Evolutionary conservation across 53 echinoderm and acorn worm species (phyloP), one percentile per base, ranked within the genome.

Genomic region (Luidia sarsii): DNA sequence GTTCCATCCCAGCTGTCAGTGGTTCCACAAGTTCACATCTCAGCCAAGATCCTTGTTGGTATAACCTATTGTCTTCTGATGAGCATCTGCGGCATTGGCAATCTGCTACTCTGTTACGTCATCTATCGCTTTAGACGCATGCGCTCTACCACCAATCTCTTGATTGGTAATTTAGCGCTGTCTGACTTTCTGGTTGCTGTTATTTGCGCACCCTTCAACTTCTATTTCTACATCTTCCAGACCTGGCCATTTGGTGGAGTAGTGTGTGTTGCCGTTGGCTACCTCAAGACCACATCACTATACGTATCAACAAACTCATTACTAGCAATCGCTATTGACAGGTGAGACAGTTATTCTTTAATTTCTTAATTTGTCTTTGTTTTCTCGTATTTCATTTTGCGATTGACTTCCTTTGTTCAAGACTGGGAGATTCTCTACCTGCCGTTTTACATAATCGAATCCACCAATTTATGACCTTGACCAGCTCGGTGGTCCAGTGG

Each of bases 281-380:
- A 87, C 65, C 73, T 95, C 27, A 95, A 95, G 61, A 79, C 64
- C 64, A 82, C 90, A 27, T 95, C 95, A 9, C 87, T 95, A 31
- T 95, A 92, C 73, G 92, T 95, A 21, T 95, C 95, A 0, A 90
- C 92, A 33, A 95, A 95, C 60, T 95, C 96, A 10, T 75, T 95
- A 14, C 88, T 95, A 53, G 96, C 90, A 2, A 95, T 95, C 32
- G 95, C 95, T 11, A 89, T 95, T 39, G 95, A 95, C 87, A 87
- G 95, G 95, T 95, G 67, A 79, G 77, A 36, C 21, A 10, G 37
- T 14, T 54, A 18, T 11, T 54, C 21, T 54, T 19, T 19, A 11
- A n/a, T n/a, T n/a, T n/a, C n/a, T n/a, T n/a, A n/a, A n/a, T n/a
- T n/a, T n/a, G n/a, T n/a, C n/a, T 45, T n/a, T n/a, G n/a, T n/a